These are phyloP conservation scores for Rhipidura dahli DNA, from an alignment of 2,113 vertebrate species.

Conservation along the genomic window DNA sequence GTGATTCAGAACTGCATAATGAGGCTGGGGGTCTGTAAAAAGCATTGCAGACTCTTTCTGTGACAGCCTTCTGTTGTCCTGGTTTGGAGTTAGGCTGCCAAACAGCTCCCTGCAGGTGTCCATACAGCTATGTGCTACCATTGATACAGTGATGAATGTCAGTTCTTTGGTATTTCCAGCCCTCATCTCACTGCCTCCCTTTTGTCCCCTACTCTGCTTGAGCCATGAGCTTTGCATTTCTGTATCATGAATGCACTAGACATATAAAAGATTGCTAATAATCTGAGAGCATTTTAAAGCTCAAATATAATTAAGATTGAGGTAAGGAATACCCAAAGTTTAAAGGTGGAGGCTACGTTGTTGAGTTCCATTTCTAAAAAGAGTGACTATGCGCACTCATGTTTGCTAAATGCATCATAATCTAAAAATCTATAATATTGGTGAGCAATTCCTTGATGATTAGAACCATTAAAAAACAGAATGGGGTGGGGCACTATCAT, in stretches of 20 bases:
- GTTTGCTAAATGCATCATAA: background rate
- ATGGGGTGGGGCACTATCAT: background rate
- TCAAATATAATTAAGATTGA: constrained; percentile 14
- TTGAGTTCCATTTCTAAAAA: constrained; percentile 39
- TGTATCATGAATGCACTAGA: background rate
- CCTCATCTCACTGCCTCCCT: background rate
- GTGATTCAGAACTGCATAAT: background rate
- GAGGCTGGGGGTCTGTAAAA: background rate
- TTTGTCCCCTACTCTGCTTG: background rate
- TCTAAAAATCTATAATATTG: constrained; percentile 17
- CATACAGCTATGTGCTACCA: background rate
- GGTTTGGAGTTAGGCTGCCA: background rate
- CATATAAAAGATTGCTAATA: constrained; percentile 17
- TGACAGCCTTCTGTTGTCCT: background rate
- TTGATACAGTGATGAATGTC: background rate
- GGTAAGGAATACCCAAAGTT: constrained; percentile 1
- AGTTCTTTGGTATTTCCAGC: background rate
- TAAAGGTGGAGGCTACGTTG: background rate
- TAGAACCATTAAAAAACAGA: constrained; percentile 40
- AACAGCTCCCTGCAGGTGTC: background rate
- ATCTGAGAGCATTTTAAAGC: background rate
- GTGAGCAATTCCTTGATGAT: constrained; percentile 35
- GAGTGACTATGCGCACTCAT: background rate
- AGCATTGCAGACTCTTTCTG: background rate
- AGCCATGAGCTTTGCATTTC: background rate